Evolutionary conservation across 2,888 invertebrate species (phyloP), one percentile per base, ranked within the genome.

Genomic region (Adela reaumurella): DNA sequence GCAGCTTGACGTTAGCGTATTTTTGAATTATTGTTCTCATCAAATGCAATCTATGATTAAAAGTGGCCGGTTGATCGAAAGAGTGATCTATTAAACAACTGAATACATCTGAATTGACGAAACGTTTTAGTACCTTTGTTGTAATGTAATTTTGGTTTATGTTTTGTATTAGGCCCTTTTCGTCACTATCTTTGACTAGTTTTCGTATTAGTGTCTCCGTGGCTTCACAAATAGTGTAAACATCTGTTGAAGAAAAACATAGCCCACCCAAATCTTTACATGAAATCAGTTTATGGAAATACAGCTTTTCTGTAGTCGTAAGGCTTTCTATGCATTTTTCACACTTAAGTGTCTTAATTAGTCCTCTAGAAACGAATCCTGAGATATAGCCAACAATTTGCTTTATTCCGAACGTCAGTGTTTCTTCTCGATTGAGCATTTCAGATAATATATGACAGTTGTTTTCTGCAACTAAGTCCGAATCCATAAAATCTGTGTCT

Each of bases 251-350:
- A 16, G 52, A 54, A 29, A 50, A 54, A 17, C 45, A 53, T 16
- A 54, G 45, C 8, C 54, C 54, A 18, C 54, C 52, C 54, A 54
- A 52, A 19, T 55, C 51, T 54, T 53, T 50, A 8, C 53, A 19
- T 41, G 47, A 52, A 6, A 24, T 24, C 4, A 24, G 24, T 24
- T 49, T 51, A 49, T 55, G 55, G 45, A 54, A 52, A 29, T 51
- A 49, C 17, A 55, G 50, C 24, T 28, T 54, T 10, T 49, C 5
- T 41, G 50, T 19, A 46, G 53, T 52, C 8, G 29, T 49, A 41
- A 53, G 51, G 16, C 35, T 46, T n/a, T 52, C 45, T 4, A 49
- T 42, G 46, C 52, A 50, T 28, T 41, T 42, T 20, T 46, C 48
- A 46, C 47, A 50, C 46, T 49, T 46, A 19, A 49, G 18, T 11